A percentile compares a stretch with the other conserved stretches of the same genome.
Evolutionary conservation across 2,113 vertebrate genomes (phyloP).

Genomic region (Nannospalax galili): DNA sequence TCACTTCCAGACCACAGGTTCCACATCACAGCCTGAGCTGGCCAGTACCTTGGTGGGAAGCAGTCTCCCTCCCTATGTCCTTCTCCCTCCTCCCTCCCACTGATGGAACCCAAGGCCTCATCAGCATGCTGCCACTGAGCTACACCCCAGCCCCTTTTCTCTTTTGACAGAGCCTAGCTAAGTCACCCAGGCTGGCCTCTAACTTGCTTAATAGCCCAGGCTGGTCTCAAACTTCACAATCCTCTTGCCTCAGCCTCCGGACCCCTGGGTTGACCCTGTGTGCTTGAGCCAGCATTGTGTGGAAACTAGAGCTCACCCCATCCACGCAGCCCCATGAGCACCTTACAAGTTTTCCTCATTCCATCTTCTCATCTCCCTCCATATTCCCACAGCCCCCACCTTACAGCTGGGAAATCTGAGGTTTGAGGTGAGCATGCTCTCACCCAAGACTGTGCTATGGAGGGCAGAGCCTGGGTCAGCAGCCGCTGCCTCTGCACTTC

Average conservation of each 20-base stretch:
- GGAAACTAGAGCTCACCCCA: no score
- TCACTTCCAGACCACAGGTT: neutral
- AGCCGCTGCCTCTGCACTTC: neutral
- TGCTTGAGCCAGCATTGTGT: no score
- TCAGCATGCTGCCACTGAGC: neutral
- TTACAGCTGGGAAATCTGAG: neutral
- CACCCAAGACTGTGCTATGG: neutral
- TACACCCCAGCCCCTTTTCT: neutral
- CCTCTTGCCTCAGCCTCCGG: neutral
- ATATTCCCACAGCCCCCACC: fast-evolving
- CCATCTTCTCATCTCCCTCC: no score
- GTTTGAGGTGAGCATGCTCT: fast-evolving
- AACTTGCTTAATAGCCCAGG: no score
- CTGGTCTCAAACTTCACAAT: neutral
- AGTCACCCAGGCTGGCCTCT: neutral
- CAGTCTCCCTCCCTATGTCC: fast-evolving
- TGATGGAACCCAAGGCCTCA: no score
- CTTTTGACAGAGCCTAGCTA: neutral
- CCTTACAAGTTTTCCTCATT: no score
- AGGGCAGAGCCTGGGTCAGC: neutral
- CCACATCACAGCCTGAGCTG: fast-evolving
- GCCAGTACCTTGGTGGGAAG: no score
- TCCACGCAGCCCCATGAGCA: no score
- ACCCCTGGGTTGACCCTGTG: neutral
- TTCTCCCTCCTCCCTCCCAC: no score